These are phyloP conservation scores for Gallinago nigripennis DNA, from an alignment of 2,797 vertebrate genomes.

Conservation along the genomic window DNA sequence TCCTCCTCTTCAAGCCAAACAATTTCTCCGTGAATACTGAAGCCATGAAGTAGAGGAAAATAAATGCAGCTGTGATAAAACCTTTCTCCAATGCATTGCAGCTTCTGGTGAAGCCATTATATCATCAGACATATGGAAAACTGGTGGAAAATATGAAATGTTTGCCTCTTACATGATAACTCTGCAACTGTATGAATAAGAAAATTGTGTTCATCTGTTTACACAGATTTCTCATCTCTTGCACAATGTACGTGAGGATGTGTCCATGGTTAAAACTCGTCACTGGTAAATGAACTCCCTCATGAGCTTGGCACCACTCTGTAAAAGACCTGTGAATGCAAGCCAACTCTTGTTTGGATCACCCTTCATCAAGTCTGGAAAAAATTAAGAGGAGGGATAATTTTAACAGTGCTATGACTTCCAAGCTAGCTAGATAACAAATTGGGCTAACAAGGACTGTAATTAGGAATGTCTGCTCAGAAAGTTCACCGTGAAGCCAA, in stretches of 20 bases:
- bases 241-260: conserved; percentile 25
- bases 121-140: conserved; percentile 48
- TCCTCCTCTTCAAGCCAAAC: conserved; percentile 8
- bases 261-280: conserved; percentile 21
- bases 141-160: conserved; percentile 32
- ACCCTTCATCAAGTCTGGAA: conserved; percentile 25
- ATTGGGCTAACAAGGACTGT: conserved; percentile 42
- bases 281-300: conserved; percentile 13
- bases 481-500: conserved; percentile 26
- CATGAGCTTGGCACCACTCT: conserved; percentile 18
- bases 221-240: conserved; percentile 51
- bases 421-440: conserved; percentile 41
- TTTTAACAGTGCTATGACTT: conserved; percentile 46
- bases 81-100: conserved; percentile 35
- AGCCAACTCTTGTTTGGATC: conserved; percentile 56
- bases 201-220: conserved; percentile 43
- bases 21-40: conserved; percentile 7
- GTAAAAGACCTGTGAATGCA: conserved; percentile 17
- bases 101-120: conserved; percentile 48
- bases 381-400: conserved; percentile 35
- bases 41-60: conserved; percentile 59
- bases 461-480: conserved; percentile 46
- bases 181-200: conserved; percentile 27
- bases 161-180: conserved; percentile 26
- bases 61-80: conserved; percentile 40